Conservation (phyloP, 2,888 invertebrate genomes). For the Harpalus rubripes region DNA sequence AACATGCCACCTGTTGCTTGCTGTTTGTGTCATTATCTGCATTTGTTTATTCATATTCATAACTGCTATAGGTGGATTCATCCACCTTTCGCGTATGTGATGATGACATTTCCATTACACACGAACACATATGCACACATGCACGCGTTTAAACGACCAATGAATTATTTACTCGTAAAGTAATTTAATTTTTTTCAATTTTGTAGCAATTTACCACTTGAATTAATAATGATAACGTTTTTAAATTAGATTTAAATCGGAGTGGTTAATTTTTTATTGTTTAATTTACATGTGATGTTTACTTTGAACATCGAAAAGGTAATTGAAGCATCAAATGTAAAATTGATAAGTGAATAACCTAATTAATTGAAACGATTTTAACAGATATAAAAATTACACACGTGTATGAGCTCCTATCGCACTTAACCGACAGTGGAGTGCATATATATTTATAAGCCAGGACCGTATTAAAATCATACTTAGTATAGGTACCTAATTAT, state of each 20-base stretch:
- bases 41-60: slow-evolving; percentile 61
- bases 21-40: slow-evolving; percentile 41
- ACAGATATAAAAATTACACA: not conserved
- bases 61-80: slow-evolving; percentile 17
- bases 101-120: slow-evolving; percentile 20
- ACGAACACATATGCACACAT: slow-evolving; percentile 5
- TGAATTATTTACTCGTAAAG: not conserved
- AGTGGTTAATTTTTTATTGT: slow-evolving; percentile 35
- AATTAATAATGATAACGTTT: slow-evolving; percentile 28
- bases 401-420: not conserved
- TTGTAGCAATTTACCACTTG: slow-evolving; percentile 17
- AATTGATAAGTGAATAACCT: slow-evolving; percentile 38
- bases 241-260: slow-evolving; percentile 24
- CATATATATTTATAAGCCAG: not conserved
- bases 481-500: not conserved
- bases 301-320: not conserved
- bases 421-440: not conserved
- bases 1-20: slow-evolving; percentile 56
- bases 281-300: slow-evolving; percentile 8
- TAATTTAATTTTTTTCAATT: slow-evolving; percentile 12
- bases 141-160: not conserved
- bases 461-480: not conserved
- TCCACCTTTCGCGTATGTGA: slow-evolving; percentile 1
- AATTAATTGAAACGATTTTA: slow-evolving; percentile 12
- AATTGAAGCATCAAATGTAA: slow-evolving; percentile 20